Conservation (phyloP, 1,140 invertebrate species). For the Brachionus asplanchnoidis region DNA sequence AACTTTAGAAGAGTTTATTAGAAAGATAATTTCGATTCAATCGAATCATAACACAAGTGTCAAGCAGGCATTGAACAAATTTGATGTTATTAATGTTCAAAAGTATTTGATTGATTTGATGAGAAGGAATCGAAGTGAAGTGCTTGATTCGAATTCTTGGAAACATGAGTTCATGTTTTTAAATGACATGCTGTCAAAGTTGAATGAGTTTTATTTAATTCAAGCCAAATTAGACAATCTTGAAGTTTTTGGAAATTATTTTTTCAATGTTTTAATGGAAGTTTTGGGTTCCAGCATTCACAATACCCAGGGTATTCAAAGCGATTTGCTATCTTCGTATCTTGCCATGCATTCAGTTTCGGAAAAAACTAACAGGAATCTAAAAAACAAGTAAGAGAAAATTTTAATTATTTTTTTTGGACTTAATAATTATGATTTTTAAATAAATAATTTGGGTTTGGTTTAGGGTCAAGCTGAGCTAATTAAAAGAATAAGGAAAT, state of each 20-base stretch:
- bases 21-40: conserved; percentile 6
- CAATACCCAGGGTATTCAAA: neutral
- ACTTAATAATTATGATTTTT: no score
- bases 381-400: neutral
- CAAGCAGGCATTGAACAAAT: neutral
- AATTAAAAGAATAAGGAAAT: no score
- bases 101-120: neutral
- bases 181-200: neutral
- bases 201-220: conserved; percentile 17
- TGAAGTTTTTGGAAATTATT: neutral
- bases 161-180: conserved; percentile 32
- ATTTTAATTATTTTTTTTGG: no score
- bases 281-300: neutral
- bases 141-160: neutral
- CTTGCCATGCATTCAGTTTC: neutral
- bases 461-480: no score
- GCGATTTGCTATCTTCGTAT: neutral
- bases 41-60: neutral
- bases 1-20: conserved; percentile 22
- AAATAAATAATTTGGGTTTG: no score
- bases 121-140: neutral
- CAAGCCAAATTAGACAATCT: neutral
- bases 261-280: conserved; percentile 13
- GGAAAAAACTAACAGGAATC: neutral
- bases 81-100: neutral